Base-by-base conservation (phyloP, 2,113 vertebrate species). In the Ctenomys sociabilis region DNA sequence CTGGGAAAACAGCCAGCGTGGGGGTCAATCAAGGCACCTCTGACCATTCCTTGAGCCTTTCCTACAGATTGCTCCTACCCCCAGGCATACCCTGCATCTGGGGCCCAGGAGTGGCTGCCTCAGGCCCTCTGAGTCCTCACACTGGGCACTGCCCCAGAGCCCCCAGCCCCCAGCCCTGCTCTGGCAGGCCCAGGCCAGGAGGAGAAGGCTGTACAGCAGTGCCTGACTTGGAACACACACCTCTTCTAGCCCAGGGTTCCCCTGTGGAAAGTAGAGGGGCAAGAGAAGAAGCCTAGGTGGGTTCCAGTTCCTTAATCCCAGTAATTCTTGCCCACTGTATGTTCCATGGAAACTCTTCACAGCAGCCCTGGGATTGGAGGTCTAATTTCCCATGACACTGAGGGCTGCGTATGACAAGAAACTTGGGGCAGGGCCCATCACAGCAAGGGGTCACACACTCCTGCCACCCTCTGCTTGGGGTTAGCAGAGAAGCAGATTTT, bases 151-250 rank as follows among this genome's bases (percentile, higher is more conserved):
- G 40, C 40, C 57, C 43, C 19, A n/a, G 22, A 45, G 37, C 40
- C 11, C 19, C n/a, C 1, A 12, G 54, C 16, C 0, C 4, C 77
- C 17, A 32, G 17, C 32, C 17, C 1, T 14, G 0, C 7, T 12
- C 73, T 40, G 52, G 19, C 30, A 7, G 13, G 52, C 22, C 16
- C 8, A 45, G 82, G 21, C 78, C 10, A 3, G 35, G n/a, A 85
- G 43, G 1, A 21, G 24, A 37, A 32, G 2, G 19, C 1, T 9
- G 40, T 43, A 37, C 21, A 43, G 14, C 0, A 0, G 75, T 43
- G 5, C 16, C 40, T 7, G 30, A 3, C 16, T 11, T 1, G 70
- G 85, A 13, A 9, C 77, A 0, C 0, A 5, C 0, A 14, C 6
- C 9, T 28, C 12, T 14, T 19, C 61, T 0, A 43, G 59, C 19